Conservation (phyloP, 2,888 invertebrate species). For the Nineta flava region DNA sequence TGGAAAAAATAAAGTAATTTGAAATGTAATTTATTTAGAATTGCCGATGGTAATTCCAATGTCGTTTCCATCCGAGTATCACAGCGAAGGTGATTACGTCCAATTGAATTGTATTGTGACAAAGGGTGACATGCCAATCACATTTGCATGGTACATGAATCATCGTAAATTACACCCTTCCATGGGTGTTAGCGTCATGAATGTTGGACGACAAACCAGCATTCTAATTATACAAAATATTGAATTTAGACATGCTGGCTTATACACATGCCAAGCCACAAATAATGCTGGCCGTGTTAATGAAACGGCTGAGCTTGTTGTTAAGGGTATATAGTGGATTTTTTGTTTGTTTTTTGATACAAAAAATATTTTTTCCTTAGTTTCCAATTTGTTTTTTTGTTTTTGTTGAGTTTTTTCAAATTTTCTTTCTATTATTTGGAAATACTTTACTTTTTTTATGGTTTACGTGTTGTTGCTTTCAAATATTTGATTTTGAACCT, state of each 20-base stretch:
- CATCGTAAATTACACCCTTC: conserved; percentile 36
- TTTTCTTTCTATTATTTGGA: not conserved
- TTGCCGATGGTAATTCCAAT: conserved; percentile 16
- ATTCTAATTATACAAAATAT: conserved; percentile 52
- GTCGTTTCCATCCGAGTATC: conserved; percentile 16
- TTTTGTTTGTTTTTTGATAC: not conserved
- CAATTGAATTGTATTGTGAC: conserved; percentile 36
- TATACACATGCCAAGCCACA: conserved; percentile 47
- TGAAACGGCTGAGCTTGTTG: conserved; percentile 42
- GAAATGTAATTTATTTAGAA: conserved; percentile 12
- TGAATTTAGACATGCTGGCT: conserved; percentile 45
- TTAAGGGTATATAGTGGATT: conserved; percentile 35
- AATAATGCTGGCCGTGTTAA: conserved; percentile 46
- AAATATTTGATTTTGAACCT: not conserved
- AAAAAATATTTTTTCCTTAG: not conserved
- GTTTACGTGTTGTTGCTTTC: too few relatives aligned
- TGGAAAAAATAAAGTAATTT: too few relatives aligned
- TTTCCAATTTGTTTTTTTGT: not conserved
- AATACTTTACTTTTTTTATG: too few relatives aligned
- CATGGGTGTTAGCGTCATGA: conserved; percentile 35
- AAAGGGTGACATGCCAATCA: conserved; percentile 57
- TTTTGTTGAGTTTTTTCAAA: not conserved
- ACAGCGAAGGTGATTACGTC: conserved; percentile 36
- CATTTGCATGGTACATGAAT: conserved; percentile 59
- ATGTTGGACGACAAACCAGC: conserved; percentile 41